Base-by-base conservation (phyloP, 2,888 invertebrate species). In the Laothoe populi region DNA sequence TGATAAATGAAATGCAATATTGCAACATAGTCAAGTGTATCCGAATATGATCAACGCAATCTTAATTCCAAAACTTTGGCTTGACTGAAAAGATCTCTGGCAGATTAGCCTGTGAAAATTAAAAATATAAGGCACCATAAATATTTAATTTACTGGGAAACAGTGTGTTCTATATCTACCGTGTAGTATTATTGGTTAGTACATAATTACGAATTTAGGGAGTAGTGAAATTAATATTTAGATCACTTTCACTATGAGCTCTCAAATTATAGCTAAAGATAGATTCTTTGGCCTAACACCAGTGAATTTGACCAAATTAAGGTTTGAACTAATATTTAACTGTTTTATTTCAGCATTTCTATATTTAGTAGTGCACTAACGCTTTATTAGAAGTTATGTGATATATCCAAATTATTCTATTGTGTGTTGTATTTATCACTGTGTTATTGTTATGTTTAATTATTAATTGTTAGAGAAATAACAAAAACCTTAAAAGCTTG, bases 71-170 rank as follows among this genome's bases (percentile, higher is more conserved):
- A 48, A 63, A 42, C 13, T 57, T 45, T 57, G 42, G 60, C 59
- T 69, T 67, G 75, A 79, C 77, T 78, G 85, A 83, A 65, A 70
- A 77, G 86, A 86, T 86, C 86, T 86, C 86, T 68, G 82, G 80
- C 80, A 65, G 64, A 68, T 57, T 63, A 77, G 79, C 77, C 81
- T 82, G 59, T 53, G 57, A 62, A 38, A 61, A 63, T 61, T 61
- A 58, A 49, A 62, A 60, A 57, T 45, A 23, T 48, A 38, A 58
- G 38, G 16, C 70, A 67, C 65, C 63, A 26, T 57, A 62, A n/a
- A n/a, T 60, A 62, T 64, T 44, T 60, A 62, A 63, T 63, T 42
- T 63, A 64, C 59, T 26, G 35, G 66, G 7, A 63, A 62, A 64
- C 48, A 60, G 70, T 69, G 72, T 72, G 69, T 74, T 73, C 67